Evolutionary conservation across 2,113 vertebrate species (phyloP), one percentile per base, ranked within the genome.

Genomic region (Spea multiplicata): DNA sequence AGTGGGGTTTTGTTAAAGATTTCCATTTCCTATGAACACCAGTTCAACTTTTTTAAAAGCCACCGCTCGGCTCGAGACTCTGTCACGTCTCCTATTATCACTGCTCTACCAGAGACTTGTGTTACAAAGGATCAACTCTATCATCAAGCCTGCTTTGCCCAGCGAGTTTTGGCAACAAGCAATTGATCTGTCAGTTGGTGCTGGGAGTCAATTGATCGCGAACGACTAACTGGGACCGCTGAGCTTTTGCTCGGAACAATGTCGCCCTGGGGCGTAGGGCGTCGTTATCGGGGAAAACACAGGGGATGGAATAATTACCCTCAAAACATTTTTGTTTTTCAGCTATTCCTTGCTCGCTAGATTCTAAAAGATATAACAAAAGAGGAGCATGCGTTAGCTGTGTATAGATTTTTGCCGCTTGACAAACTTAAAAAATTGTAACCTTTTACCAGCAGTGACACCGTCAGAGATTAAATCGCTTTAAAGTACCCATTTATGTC

Each of bases 141-240:
- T 71, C 75, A 77, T 76, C 66, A 76, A 50, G 55, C 44, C 52
- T 57, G 46, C 67, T 49, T 69, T 59, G 50, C 12, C 44, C 65
- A 44, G 66, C 55, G 70, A 59, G 45, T 77, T 77, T 77, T 77
- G 75, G 75, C 75, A 77, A 71, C 75, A 71, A 77, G 75, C 62
- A 77, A 77, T 77, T 70, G 75, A 77, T 67, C 67, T 77, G 75
- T 77, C 75, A 77, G 55, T 46, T 48, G 66, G 49, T 10, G 67
- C 66, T 59, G 55, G 8, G 67, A 30, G 66, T 70, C 75, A 44
- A 70, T 77, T 70, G 66, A 77, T 70, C 62, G 75, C 45, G 47
- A 77, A 70, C 53, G 61, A 70, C 66, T 44, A 55, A 77, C 59
- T 45, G 66, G 66, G 53, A 44, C 17, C 13, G 66, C 55, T 59